phyloP scores from a whole-genome alignment of 2,113 vertebrate genomes.

The Triplophysa dalaica region DNA sequence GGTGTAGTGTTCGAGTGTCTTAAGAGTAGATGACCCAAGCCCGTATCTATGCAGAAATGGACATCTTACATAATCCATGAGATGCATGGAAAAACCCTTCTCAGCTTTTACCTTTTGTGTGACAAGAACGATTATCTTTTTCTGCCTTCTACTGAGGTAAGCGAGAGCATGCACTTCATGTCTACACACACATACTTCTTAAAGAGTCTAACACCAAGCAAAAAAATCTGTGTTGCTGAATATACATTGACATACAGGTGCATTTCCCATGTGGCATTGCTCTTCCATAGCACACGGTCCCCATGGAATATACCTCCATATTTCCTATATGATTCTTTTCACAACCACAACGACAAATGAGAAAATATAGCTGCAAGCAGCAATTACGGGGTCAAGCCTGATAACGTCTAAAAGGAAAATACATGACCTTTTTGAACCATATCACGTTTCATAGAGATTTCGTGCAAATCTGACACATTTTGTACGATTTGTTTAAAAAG shows the following conservation, averaged over 20 bases:
- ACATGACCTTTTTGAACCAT: too few relatives aligned
- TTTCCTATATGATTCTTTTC: background rate
- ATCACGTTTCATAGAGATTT: too few relatives aligned
- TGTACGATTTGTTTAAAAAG: too few relatives aligned
- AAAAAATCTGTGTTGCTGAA: conserved; percentile 14
- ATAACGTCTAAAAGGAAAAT: too few relatives aligned
- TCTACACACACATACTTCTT: background rate
- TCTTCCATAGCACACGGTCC: background rate
- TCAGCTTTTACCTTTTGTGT: conserved; percentile 69
- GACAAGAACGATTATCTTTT: conserved; percentile 51
- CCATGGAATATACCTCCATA: background rate
- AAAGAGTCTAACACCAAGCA: background rate
- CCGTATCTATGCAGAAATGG: conserved; percentile 49
- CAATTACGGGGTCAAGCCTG: too few relatives aligned
- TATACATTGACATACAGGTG: background rate
- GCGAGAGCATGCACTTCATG: background rate
- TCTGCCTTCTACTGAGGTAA: conserved; percentile 8
- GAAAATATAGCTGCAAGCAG: too few relatives aligned
- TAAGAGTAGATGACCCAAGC: conserved; percentile 14
- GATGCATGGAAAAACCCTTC: conserved; percentile 59
- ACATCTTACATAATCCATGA: conserved; percentile 69
- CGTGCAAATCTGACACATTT: too few relatives aligned
- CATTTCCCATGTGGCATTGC: conserved; percentile 10
- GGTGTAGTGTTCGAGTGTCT: conserved; percentile 42
- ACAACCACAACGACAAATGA: background rate